Evolutionary conservation across 2,113 vertebrate species (phyloP), one percentile per base, ranked within the genome.

Genomic region (Crypturellus undulatus): DNA sequence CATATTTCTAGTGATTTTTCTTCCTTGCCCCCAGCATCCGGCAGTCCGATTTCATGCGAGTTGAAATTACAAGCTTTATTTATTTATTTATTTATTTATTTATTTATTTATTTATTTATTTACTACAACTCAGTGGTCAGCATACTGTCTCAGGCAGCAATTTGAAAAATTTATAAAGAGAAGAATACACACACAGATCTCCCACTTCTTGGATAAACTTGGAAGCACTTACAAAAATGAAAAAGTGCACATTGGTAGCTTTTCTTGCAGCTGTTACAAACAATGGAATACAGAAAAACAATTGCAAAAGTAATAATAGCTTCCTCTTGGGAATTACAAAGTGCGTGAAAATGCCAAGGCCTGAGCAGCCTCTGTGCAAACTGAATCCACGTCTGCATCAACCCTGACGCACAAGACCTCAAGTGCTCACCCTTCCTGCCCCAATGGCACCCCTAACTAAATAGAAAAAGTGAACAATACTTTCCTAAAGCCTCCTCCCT

Each of bases 191-290:
- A 21, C 30, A 63, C 14, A 8, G 67, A 70, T 19, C 9, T 65
- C 9, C 3, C 9, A 40, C 17, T 58, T 71, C 52, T 76, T 60
- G 43, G 19, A 89, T 6, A 88, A 28, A 10, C 51, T 91, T 67
- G 15, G 36, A 30, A 78, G 3, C 12, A n/a, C 6, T 70, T 78
- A 26, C 10, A 45, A 21, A 12, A 87, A 42, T 25, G 10, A 87
- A 78, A 59, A 86, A 28, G 20, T 21, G 25, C 25, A 65, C n/a
- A 58, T 32, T 28, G 20, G 54, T 45, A 83, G 18, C 16, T 88
- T 94, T 90, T 60, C 63, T 94, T 89, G 30, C n/a, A 73, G 30
- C 6, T 73, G 10, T 64, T 45, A 30, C 81, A 91, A 89, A 54
- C 18, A 87, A 45, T 26, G 17, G n/a, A 77, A 83, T 42, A 14